These are phyloP conservation scores for Rhyacophila evoluta DNA, from an alignment of 2,888 invertebrate species.

Conservation along the genomic window DNA sequence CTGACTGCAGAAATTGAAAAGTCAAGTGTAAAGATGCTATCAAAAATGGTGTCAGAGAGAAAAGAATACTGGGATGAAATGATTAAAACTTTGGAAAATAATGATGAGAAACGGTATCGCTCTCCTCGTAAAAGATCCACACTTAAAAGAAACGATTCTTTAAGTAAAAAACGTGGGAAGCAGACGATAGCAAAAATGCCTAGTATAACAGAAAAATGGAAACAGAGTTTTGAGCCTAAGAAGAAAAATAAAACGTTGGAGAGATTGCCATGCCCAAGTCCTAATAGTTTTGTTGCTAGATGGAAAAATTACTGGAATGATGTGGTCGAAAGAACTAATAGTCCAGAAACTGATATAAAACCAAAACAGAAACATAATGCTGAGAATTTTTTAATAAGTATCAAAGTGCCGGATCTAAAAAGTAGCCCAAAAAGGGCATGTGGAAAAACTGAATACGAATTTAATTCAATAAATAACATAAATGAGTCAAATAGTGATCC, in stretches of 20 bases:
- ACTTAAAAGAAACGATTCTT: slow-evolving; percentile 64
- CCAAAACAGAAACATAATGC: neutral
- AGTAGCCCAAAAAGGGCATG: neutral
- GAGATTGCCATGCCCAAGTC: slow-evolving; percentile 5
- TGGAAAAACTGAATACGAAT: slow-evolving; percentile 4
- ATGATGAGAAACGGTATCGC: slow-evolving; percentile 59
- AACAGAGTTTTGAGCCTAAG: slow-evolving; percentile 41
- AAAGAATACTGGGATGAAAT: slow-evolving; percentile 69
- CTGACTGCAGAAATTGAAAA: slow-evolving; percentile 56
- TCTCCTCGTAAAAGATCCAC: slow-evolving; percentile 59
- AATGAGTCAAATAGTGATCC: neutral
- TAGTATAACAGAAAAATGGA: slow-evolving; percentile 46
- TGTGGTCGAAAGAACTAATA: slow-evolving; percentile 57
- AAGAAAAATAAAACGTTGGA: slow-evolving; percentile 23
- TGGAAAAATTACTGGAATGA: slow-evolving; percentile 68
- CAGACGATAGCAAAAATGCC: slow-evolving; percentile 56
- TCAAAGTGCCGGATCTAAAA: neutral
- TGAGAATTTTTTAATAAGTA: neutral
- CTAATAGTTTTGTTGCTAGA: slow-evolving; percentile 56
- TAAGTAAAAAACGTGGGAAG: slow-evolving; percentile 65
- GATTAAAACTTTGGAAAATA: slow-evolving; percentile 61
- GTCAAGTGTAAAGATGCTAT: slow-evolving; percentile 21
- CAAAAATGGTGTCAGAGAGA: slow-evolving; percentile 66
- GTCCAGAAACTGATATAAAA: slow-evolving; percentile 31
- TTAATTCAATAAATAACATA: neutral